Conservation (phyloP, 2,113 vertebrate species). For the Larimichthys polyactis region DNA sequence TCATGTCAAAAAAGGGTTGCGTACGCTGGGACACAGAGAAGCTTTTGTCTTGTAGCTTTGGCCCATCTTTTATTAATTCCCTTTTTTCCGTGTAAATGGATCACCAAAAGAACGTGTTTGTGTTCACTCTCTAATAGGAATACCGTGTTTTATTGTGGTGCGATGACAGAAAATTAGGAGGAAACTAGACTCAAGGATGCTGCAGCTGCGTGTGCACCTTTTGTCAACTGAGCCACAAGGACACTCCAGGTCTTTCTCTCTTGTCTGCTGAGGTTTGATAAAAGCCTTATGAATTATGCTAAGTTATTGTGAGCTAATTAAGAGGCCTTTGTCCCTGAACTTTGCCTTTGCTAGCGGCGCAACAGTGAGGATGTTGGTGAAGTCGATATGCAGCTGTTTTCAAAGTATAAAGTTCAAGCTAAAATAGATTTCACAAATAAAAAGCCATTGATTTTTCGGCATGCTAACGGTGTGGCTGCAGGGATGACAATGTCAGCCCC, state of each 20-base stretch:
- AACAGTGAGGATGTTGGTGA: neutral
- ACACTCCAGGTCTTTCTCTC: conserved; percentile 19
- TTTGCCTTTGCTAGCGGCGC: neutral
- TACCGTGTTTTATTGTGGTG: neutral
- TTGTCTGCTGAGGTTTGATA: conserved; percentile 18
- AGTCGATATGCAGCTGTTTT: neutral
- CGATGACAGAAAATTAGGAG: conserved; percentile 28
- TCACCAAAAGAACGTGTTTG: conserved; percentile 31
- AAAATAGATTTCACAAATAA: neutral
- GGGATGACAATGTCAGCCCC: neutral
- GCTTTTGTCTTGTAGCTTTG: conserved; percentile 48
- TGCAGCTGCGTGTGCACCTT: conserved; percentile 17
- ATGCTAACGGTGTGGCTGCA: neutral
- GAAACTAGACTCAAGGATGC: conserved; percentile 10
- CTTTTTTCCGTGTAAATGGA: conserved; percentile 23
- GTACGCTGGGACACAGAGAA: conserved; percentile 27
- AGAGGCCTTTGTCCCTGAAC: conserved; percentile 1
- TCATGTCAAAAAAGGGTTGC: conserved; percentile 5
- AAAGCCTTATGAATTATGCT: conserved; percentile 17
- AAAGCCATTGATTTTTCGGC: neutral
- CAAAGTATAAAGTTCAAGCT: neutral
- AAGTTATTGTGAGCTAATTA: conserved; percentile 31
- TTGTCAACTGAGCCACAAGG: conserved; percentile 31
- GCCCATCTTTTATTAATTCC: conserved; percentile 54
- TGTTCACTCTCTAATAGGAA: conserved; percentile 23